phyloP scores from a whole-genome alignment of 2,888 invertebrate genomes.

The Aspidiotus rigidus region DNA sequence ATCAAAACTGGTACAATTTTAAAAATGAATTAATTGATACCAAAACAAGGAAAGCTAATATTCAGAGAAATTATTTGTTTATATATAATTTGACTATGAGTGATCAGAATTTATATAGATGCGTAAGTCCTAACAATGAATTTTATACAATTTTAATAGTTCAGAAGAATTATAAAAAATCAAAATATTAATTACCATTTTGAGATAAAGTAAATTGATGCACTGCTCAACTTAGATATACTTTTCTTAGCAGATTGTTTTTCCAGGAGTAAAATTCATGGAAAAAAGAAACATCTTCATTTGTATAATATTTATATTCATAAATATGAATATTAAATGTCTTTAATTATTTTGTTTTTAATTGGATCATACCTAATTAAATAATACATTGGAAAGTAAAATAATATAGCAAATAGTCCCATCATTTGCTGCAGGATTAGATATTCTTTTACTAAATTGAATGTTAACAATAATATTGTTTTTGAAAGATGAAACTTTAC shows the following conservation, averaged over 20 bases:
- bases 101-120: constrained; percentile 13
- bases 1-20: constrained; percentile 10
- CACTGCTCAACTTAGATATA: background rate
- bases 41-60: background rate
- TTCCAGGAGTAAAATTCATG: no score
- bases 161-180: background rate
- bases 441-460: background rate
- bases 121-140: constrained; percentile 6
- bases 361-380: background rate
- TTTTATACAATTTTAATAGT: constrained; percentile 9
- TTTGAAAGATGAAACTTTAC: constrained; percentile 1
- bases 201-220: background rate
- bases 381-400: constrained; percentile 3
- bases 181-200: background rate
- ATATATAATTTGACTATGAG: constrained; percentile 1
- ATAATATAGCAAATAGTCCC: constrained; percentile 3
- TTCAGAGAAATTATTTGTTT: background rate
- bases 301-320: no score
- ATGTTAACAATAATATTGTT: background rate
- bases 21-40: constrained; percentile 14
- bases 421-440: background rate
- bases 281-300: no score
- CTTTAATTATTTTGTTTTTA: constrained; percentile 4
- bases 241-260: background rate
- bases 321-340: background rate